Conservation (phyloP, 2,888 invertebrate genomes). For the Agriopis aurantiaria region DNA sequence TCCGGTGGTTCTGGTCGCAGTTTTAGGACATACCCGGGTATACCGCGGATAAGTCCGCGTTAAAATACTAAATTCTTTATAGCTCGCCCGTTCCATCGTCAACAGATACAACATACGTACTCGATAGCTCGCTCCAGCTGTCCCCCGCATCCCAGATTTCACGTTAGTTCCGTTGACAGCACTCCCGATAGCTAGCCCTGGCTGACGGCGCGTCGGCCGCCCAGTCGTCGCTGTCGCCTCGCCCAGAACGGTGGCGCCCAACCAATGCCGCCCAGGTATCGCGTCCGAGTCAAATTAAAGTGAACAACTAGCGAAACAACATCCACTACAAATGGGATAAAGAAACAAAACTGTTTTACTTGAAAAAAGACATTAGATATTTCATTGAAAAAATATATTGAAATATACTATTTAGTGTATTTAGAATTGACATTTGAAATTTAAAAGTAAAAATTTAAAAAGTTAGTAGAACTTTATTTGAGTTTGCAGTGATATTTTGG, state of each 20-base stretch:
- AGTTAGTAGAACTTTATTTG: slow-evolving; percentile 19
- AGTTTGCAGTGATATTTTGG: slow-evolving; percentile 33
- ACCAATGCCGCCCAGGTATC: slow-evolving; percentile 71
- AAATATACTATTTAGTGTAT: neutral
- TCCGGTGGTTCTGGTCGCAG: too few species aligned
- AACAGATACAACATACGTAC: too few species aligned
- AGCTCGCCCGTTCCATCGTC: too few species aligned
- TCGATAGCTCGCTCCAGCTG: too few species aligned
- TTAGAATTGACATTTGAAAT: slow-evolving; percentile 9
- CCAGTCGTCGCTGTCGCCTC: slow-evolving; percentile 36
- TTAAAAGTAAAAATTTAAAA: neutral
- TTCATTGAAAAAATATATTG: neutral
- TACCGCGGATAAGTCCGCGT: too few species aligned
- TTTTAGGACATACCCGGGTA: too few species aligned
- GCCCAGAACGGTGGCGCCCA: slow-evolving; percentile 37
- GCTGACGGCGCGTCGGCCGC: slow-evolving; percentile 7
- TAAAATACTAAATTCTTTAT: too few species aligned
- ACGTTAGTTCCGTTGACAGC: neutral
- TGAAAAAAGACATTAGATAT: slow-evolving; percentile 11
- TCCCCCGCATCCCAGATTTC: neutral
- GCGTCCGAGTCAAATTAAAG: slow-evolving; percentile 79
- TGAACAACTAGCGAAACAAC: slow-evolving; percentile 39
- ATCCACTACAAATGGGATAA: slow-evolving; percentile 74
- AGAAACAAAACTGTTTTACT: slow-evolving; percentile 35
- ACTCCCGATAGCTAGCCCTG: neutral